These are phyloP conservation scores for Amphilophus citrinellus DNA, from an alignment of 2,113 vertebrate species.

Conservation along the genomic window DNA sequence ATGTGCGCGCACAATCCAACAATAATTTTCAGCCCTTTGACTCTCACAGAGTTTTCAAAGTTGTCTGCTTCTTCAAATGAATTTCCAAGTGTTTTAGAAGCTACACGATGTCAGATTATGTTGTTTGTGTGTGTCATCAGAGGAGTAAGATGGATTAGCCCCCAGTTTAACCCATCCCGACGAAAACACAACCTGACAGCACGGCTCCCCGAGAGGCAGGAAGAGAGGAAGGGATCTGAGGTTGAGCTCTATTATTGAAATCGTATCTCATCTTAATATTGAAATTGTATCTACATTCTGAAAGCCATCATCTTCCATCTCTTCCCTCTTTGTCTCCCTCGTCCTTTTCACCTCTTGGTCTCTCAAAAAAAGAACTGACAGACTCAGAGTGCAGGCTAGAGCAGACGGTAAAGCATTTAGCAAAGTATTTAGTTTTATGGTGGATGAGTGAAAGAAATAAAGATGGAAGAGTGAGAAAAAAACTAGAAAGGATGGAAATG, in stretches of 20 bases:
- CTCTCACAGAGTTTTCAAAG: slow-evolving; percentile 23
- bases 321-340: slow-evolving; percentile 10
- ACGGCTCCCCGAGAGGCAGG: slow-evolving; percentile 31
- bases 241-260: slow-evolving; percentile 64
- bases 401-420: slow-evolving; percentile 25
- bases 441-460: not conserved
- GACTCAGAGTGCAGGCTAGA: slow-evolving; percentile 29
- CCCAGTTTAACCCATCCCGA: slow-evolving; percentile 45
- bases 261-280: slow-evolving; percentile 49
- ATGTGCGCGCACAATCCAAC: slow-evolving; percentile 18
- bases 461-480: slow-evolving; percentile 6
- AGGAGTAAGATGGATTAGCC: slow-evolving; percentile 62
- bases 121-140: slow-evolving; percentile 48
- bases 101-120: slow-evolving; percentile 39
- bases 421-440: not conserved
- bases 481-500: slow-evolving; percentile 5
- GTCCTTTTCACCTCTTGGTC: slow-evolving; percentile 28
- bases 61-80: slow-evolving; percentile 53
- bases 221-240: slow-evolving; percentile 28
- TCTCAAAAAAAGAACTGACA: slow-evolving; percentile 54
- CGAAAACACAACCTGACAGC: slow-evolving; percentile 55
- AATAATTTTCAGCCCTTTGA: slow-evolving; percentile 40
- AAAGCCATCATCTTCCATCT: slow-evolving; percentile 55
- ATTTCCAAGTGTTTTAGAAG: slow-evolving; percentile 46
- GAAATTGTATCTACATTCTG: slow-evolving; percentile 54